These are phyloP conservation scores for Pteria penguin DNA, from an alignment of 2,888 invertebrate genomes.

Conservation along the genomic window DNA sequence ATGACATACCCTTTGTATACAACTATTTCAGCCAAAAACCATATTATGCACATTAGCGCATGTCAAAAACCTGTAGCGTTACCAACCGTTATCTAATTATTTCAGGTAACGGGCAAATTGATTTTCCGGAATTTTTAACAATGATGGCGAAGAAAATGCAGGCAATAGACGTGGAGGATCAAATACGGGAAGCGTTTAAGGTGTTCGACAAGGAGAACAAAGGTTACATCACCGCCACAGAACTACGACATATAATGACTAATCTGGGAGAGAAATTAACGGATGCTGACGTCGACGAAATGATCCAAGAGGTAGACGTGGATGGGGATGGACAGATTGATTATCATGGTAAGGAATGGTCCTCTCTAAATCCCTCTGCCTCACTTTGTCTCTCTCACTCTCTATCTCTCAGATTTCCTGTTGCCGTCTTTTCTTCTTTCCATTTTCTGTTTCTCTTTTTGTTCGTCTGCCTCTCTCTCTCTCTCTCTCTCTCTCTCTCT, in stretches of 20 bases:
- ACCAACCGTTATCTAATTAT: no score
- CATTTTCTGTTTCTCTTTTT: no score
- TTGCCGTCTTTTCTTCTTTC: no score
- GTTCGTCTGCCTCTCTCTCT: no score
- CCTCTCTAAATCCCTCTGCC: no score
- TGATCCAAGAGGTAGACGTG: conserved; percentile 12
- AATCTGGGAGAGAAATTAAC: conserved; percentile 18
- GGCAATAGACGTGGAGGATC: conserved; percentile 9
- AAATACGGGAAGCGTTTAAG: conserved; percentile 25
- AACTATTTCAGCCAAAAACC: no score
- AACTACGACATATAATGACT: conserved; percentile 23
- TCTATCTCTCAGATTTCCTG: no score
- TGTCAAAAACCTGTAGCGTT: no score
- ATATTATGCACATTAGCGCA: no score
- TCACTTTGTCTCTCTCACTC: no score
- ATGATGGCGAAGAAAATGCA: conserved; percentile 28
- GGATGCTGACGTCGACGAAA: conserved; percentile 20
- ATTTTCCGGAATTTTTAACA: conserved; percentile 20
- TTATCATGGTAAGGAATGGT: conserved; percentile 14
- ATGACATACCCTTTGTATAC: no score
- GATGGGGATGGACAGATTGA: conserved; percentile 27
- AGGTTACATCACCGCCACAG: conserved; percentile 19
- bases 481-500: no score
- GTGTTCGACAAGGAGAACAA: conserved; percentile 30
- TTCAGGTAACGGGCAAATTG: conserved; percentile 17